Evolutionary conservation across 30 jellyfish, hydroid and myxozoan species (phyloP).

Genomic region (Pseudorhiza aurosa): DNA sequence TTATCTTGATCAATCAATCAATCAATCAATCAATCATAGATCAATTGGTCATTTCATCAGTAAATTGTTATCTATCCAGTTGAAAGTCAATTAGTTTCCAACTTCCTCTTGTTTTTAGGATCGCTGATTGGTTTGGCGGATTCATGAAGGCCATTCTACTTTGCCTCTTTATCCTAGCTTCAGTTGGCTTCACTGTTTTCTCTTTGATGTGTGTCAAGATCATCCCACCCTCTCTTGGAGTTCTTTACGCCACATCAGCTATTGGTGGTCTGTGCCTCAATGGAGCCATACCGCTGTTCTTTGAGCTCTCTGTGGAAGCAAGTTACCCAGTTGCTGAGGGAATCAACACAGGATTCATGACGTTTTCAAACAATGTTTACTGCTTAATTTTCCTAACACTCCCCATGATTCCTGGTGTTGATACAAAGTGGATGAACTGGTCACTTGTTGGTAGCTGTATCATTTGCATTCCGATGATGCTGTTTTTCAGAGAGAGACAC

Average conservation of each 20-base stretch:
- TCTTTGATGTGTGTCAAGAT: constrained; percentile 80
- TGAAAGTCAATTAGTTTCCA: background rate
- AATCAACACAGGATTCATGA: constrained; percentile 97
- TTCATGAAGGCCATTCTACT: constrained; percentile 80
- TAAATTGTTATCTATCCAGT: no score
- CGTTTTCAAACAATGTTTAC: constrained; percentile 93
- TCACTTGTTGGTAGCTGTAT: constrained; percentile 91
- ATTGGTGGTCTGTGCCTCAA: constrained; percentile 94
- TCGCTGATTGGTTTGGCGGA: constrained; percentile 97
- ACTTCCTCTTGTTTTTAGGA: constrained; percentile 44
- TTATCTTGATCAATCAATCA: no score
- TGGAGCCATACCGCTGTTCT: constrained; percentile 97
- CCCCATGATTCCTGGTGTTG: constrained; percentile 93
- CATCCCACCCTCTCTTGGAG: constrained; percentile 84
- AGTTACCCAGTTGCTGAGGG: constrained; percentile 99
- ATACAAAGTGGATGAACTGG: constrained; percentile 99
- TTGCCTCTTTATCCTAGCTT: constrained; percentile 77
- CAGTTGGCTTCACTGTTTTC: constrained; percentile 86
- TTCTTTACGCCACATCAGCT: constrained; percentile 79
- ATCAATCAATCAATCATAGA: no score
- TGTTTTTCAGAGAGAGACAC: constrained; percentile 91
- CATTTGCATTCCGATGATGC: constrained; percentile 91
- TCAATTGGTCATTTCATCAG: no score
- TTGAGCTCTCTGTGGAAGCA: constrained; percentile 97
- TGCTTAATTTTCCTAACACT: constrained; percentile 87